Conservation (phyloP, 30 jellyfish, hydroid and myxozoan species). For the Hydractinia echinata region DNA sequence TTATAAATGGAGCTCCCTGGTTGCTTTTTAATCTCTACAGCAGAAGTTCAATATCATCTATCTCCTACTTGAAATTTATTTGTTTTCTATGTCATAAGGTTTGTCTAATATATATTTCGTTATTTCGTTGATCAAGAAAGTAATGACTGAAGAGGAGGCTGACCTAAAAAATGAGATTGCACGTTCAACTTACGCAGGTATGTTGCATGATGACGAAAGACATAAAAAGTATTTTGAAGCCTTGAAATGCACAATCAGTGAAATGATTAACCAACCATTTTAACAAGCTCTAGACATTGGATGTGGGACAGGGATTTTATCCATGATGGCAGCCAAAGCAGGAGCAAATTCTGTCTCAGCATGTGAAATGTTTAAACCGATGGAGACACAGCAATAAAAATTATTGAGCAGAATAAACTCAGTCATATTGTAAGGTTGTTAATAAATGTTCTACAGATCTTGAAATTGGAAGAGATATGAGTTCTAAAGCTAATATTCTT, state of each 20-base stretch:
- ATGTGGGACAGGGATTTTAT: conserved; percentile 79
- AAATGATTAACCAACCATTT: neutral
- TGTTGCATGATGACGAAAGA: conserved; percentile 75
- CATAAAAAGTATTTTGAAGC: conserved; percentile 41
- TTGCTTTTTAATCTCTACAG: too few relatives aligned
- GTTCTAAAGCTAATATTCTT: conserved; percentile 46
- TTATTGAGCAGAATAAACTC: conserved; percentile 37
- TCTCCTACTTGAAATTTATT: too few relatives aligned
- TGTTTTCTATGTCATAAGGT: too few relatives aligned
- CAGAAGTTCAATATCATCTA: too few relatives aligned
- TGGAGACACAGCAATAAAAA: conserved; percentile 51
- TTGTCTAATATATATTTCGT: too few relatives aligned
- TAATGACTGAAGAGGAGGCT: neutral
- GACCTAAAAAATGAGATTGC: conserved; percentile 60
- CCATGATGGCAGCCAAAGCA: conserved; percentile 91
- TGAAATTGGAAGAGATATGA: conserved; percentile 41
- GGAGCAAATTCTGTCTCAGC: conserved; percentile 66
- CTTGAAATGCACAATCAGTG: conserved; percentile 26
- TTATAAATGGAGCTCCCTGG: too few relatives aligned
- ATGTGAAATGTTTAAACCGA: conserved; percentile 83
- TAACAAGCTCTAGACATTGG: conserved; percentile 71
- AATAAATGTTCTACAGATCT: conserved; percentile 62
- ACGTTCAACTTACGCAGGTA: conserved; percentile 88
- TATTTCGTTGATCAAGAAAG: too few relatives aligned
- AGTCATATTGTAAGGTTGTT: conserved; percentile 34